Conservation (phyloP, 2,113 vertebrate species). For the Scytalopus superciliaris region DNA sequence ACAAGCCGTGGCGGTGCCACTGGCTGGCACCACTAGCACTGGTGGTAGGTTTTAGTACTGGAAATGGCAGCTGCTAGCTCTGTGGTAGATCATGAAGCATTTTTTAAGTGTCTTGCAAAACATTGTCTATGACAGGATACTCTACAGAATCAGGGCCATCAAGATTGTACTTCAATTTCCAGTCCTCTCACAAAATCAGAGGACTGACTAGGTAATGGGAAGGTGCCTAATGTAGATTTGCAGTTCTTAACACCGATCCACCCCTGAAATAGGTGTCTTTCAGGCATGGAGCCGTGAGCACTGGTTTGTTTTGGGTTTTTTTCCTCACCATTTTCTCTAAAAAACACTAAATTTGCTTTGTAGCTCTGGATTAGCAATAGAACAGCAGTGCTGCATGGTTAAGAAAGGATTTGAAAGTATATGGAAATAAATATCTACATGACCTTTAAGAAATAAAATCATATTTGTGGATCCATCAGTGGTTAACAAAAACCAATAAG, state of each 20-base stretch:
- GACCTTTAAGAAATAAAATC: neutral
- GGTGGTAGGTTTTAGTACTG: neutral
- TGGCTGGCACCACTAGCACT: neutral
- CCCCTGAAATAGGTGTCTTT: neutral
- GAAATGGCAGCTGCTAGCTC: neutral
- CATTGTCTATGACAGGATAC: neutral
- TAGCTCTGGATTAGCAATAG: neutral
- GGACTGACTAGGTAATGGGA: neutral
- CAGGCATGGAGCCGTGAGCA: neutral
- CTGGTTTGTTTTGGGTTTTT: neutral
- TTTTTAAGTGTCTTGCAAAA: neutral
- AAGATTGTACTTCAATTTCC: neutral
- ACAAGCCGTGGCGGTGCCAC: fast-evolving
- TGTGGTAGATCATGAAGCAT: too few relatives aligned
- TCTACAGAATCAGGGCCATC: neutral
- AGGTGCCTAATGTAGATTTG: neutral
- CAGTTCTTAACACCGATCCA: neutral
- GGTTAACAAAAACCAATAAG: neutral
- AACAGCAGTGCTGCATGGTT: neutral
- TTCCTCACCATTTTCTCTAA: neutral
- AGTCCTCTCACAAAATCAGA: neutral
- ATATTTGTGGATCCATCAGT: neutral
- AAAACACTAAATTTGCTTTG: neutral
- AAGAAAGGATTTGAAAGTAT: neutral
- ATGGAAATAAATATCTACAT: neutral